Evolutionary conservation across 1,140 invertebrate species (phyloP).

Genomic region (Drosophila tropicalis): DNA sequence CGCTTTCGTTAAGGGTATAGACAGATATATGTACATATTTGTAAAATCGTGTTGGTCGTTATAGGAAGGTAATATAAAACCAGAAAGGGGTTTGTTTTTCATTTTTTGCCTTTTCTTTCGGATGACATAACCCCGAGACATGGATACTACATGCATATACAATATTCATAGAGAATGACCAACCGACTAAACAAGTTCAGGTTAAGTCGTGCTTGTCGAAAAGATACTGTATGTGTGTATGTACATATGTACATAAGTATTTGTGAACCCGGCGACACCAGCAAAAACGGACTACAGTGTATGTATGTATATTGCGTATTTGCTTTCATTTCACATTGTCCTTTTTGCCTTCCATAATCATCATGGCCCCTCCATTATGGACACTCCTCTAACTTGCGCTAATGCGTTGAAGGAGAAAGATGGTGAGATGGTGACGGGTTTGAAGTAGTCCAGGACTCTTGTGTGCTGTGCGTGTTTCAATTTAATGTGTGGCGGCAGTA

Average conservation of each 20-base stretch:
- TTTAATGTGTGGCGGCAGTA: neutral
- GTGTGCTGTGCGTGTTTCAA: neutral
- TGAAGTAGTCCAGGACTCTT: neutral
- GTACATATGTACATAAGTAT: neutral
- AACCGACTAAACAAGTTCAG: neutral
- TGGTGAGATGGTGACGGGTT: neutral
- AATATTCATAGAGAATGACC: conserved; percentile 1
- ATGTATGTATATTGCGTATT: neutral
- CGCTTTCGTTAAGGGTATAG: no score
- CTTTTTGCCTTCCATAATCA: conserved; percentile 2
- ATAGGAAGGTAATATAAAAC: neutral
- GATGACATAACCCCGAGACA: conserved; percentile 9
- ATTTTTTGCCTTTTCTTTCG: neutral
- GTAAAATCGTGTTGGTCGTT: no score
- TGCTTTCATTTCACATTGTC: neutral
- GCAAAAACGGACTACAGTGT: neutral
- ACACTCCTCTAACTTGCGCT: conserved; percentile 61
- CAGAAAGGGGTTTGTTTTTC: neutral
- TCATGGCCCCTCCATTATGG: conserved; percentile 5
- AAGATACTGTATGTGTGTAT: neutral
- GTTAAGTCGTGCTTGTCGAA: conserved; percentile 5
- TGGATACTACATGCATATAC: neutral
- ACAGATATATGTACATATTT: no score
- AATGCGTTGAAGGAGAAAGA: conserved; percentile 35
- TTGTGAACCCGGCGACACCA: neutral